Conservation (phyloP, 2,113 vertebrate species). For the Indicator maculatus region DNA sequence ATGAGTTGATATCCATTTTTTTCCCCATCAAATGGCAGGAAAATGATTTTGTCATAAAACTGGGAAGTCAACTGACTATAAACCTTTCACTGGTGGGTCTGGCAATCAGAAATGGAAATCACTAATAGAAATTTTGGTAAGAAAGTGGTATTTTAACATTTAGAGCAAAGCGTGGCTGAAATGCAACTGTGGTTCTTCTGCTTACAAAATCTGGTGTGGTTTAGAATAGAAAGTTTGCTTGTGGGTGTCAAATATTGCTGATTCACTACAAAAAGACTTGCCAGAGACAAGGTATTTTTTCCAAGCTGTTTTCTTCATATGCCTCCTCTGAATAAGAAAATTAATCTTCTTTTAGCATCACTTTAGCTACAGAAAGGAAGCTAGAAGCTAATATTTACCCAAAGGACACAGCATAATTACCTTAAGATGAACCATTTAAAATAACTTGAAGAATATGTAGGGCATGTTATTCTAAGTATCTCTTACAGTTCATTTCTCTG, state of each 20-base stretch:
- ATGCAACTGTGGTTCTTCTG: background rate
- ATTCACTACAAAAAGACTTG: background rate
- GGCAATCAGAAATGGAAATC: background rate
- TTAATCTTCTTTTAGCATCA: background rate
- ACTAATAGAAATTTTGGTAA: background rate
- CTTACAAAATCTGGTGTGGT: background rate
- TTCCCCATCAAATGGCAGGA: background rate
- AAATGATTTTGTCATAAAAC: background rate
- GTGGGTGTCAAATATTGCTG: background rate
- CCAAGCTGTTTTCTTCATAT: background rate
- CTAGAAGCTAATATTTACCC: background rate
- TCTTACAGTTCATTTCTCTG: constrained; percentile 17
- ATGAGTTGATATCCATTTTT: background rate
- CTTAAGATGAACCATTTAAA: constrained; percentile 24
- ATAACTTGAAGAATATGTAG: constrained; percentile 29
- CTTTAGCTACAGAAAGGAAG: background rate
- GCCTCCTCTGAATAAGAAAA: background rate
- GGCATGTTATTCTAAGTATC: constrained; percentile 31
- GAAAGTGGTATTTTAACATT: background rate
- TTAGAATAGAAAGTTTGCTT: background rate
- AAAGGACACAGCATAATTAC: constrained; percentile 47
- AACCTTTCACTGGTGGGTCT: background rate
- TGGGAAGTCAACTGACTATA: background rate
- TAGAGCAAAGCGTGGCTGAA: background rate
- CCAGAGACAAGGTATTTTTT: background rate